Percentiles rank a stretch among this genome's conserved stretches.
phyloP scores from a whole-genome alignment of 2,888 invertebrate species.

The Piscicola geometra region DNA sequence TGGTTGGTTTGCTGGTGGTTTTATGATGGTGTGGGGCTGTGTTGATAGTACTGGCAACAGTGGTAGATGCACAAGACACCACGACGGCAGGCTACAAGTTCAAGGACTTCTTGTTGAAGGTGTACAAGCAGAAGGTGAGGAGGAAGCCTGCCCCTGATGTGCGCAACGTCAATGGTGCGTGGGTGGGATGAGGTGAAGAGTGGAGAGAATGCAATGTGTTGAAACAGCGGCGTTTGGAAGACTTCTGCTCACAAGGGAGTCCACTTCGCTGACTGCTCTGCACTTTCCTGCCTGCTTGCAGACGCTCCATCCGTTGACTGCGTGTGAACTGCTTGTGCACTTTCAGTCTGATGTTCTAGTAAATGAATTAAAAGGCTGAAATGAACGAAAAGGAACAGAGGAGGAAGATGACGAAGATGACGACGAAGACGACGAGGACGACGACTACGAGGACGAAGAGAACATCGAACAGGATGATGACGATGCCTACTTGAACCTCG shows the following conservation, averaged over 20 bases:
- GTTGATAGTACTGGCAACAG: no score
- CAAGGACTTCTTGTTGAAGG: constrained; percentile 27
- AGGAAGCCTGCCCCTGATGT: constrained; percentile 5
- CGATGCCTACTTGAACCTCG: constrained; percentile 29
- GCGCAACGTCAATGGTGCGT: neutral
- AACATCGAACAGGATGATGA: neutral
- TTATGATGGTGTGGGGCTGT: no score
- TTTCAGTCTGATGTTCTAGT: no score
- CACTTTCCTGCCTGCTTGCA: no score
- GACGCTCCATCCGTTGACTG: no score
- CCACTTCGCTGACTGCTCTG: no score
- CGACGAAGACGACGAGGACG: constrained; percentile 8
- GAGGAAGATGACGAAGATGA: constrained; percentile 7
- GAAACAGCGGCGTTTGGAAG: constrained; percentile 20
- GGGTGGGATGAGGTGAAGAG: constrained; percentile 15
- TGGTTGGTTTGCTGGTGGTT: no score
- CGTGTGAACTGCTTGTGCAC: no score
- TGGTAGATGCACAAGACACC: no score
- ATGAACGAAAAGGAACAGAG: no score
- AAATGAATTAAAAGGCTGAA: no score
- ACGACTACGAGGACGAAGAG: neutral
- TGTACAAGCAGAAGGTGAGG: constrained; percentile 30
- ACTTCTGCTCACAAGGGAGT: no score
- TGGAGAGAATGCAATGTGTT: constrained; percentile 20
- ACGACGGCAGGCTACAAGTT: constrained; percentile 28